Base-by-base conservation (phyloP, 1,140 invertebrate species). In the Tachypleus tridentatus region DNA sequence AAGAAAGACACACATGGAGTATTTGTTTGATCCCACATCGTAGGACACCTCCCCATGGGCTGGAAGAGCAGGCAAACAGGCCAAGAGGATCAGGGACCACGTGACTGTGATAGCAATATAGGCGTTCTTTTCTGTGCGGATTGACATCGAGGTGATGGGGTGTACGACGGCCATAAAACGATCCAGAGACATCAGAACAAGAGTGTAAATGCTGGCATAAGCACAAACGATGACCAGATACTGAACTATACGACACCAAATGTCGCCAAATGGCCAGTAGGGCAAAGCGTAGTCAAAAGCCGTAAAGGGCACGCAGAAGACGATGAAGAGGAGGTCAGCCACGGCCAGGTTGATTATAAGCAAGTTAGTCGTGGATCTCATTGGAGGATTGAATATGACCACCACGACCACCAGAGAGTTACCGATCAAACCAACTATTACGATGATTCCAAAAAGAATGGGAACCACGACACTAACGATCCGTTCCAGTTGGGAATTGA, bases 241-340 rank as follows among this genome's bases (percentile, higher is more conserved):
- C 72, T 88, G 85, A 3, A 92, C 88, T 47, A 90, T 85, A 79
- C 91, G 91, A 79, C 93, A 97, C 89, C 90, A 93, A 64, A 86
- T 74, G 71, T 87, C 84, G 8, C 93, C 92, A 73, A 96, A 96
- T 0, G 90, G 90, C 94, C 94, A 97, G 74, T 84, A 84, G 0
- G 86, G 83, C 70, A 91, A 77, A 0, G 90, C 87, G 76, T 93
- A 94, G 72, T 93, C 91, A 9, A 86, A 86, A 1, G 89, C 91
- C 4, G 91, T 95, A 74, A 92, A 93, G 0, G 94, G 94, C 50
- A 97, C 92, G 78, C 94, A 98, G 77, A 97, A 93, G 58, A 94
- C 84, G 53, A 97, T 91, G 76, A 98, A 97, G 5, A 95, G 82
- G 6, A 97, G 79, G 77, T 98, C 94, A 5, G 94, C 93, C 29